phyloP scores from a whole-genome alignment of 2,888 invertebrate genomes.

The Mimumesa dahlbomi region DNA sequence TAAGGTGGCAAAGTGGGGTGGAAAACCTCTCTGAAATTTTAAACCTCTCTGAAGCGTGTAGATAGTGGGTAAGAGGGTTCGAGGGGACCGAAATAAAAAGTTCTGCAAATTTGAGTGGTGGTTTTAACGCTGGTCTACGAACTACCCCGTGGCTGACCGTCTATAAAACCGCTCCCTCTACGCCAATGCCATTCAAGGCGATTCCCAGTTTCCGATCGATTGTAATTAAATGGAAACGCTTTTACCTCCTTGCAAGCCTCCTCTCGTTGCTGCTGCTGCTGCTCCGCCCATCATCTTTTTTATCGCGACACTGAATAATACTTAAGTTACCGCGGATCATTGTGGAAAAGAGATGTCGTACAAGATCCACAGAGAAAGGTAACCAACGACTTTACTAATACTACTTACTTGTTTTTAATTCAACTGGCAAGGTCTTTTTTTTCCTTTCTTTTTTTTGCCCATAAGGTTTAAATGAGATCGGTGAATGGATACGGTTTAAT shows the following conservation, averaged over 20 bases:
- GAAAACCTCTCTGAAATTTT: slow-evolving; percentile 44
- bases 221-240: slow-evolving; percentile 74
- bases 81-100: slow-evolving; percentile 60
- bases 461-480: no score
- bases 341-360: slow-evolving; percentile 5
- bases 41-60: slow-evolving; percentile 25
- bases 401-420: no score
- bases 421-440: no score
- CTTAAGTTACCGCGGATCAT: slow-evolving; percentile 26
- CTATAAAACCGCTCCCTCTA: slow-evolving; percentile 65
- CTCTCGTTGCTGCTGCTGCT: no score
- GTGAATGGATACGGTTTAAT: no score
- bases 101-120: slow-evolving; percentile 72
- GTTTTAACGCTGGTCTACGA: slow-evolving; percentile 62
- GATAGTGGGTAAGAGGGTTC: slow-evolving; percentile 37
- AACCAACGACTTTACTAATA: no score
- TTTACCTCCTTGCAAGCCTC: slow-evolving; percentile 39
- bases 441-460: no score
- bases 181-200: slow-evolving; percentile 60
- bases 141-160: slow-evolving; percentile 60
- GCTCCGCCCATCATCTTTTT: slow-evolving; percentile 36
- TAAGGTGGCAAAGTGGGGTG: background rate
- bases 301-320: slow-evolving; percentile 51
- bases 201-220: slow-evolving; percentile 71
- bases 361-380: no score